phyloP scores from a whole-genome alignment of 23 tunicate genomes.

The Corella eumyota region DNA sequence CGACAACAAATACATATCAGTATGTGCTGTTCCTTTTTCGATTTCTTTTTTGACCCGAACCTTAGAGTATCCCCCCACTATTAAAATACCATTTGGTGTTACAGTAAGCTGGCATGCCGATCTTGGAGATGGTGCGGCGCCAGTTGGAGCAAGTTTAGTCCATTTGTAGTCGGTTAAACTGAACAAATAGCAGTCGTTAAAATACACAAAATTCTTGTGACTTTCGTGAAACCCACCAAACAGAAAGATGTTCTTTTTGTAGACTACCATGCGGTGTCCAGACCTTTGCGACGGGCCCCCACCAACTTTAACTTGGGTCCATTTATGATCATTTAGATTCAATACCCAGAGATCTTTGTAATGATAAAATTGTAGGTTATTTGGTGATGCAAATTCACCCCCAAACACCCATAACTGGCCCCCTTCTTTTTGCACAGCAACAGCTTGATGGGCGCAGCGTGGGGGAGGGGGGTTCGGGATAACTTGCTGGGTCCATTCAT shows the following conservation, averaged over 20 bases:
- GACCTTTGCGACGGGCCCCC: conserved; percentile 78
- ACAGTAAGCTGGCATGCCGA: conserved; percentile 71
- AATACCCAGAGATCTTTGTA: conserved; percentile 79
- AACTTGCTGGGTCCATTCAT: conserved; percentile 61
- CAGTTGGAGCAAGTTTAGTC: conserved; percentile 50
- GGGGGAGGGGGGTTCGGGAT: conserved; percentile 84
- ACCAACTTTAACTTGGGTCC: conserved; percentile 63
- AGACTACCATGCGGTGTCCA: conserved; percentile 74
- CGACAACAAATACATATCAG: conserved; percentile 56
- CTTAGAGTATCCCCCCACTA: conserved; percentile 85
- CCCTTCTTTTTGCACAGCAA: conserved; percentile 73
- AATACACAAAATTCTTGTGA: conserved; percentile 45
- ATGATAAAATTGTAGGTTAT: conserved; percentile 62
- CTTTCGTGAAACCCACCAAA: conserved; percentile 93
- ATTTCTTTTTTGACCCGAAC: conserved; percentile 55
- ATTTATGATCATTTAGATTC: conserved; percentile 34
- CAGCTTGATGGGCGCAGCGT: conserved; percentile 76
- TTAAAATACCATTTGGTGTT: conserved; percentile 44
- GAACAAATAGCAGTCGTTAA: conserved; percentile 65
- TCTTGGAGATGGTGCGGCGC: conserved; percentile 51
- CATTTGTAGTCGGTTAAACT: conserved; percentile 43
- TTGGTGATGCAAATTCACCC: conserved; percentile 86
- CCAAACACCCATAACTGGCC: conserved; percentile 94
- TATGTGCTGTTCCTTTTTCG: conserved; percentile 72
- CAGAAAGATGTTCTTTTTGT: conserved; percentile 51